These are phyloP conservation scores for Eptesicus fuscus DNA, from an alignment of 2,113 vertebrate genomes.

Conservation along the genomic window DNA sequence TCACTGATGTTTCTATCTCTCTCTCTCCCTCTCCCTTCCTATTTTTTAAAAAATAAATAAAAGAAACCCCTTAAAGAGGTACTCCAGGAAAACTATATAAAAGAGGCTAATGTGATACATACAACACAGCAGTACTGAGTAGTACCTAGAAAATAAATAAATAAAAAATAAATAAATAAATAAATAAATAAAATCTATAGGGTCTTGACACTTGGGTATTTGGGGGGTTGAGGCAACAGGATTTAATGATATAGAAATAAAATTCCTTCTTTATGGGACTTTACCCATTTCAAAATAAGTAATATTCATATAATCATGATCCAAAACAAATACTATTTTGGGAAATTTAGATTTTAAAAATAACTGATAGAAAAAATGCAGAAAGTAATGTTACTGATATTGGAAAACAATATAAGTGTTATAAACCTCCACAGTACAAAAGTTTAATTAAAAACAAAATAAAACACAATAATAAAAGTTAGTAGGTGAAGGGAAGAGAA, in stretches of 20 bases:
- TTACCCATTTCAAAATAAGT: neutral
- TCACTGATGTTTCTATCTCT: too few species aligned
- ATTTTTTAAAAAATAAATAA: neutral
- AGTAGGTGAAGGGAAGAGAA: neutral
- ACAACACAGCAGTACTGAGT: neutral
- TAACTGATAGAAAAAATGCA: neutral
- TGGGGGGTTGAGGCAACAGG: neutral
- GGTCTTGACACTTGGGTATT: neutral
- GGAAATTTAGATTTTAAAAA: neutral
- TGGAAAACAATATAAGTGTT: neutral
- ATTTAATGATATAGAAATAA: neutral
- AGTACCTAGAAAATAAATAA: neutral
- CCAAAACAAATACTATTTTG: neutral
- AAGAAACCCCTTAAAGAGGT: neutral
- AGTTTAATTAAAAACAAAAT: neutral
- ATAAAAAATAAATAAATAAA: neutral
- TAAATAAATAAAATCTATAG: neutral
- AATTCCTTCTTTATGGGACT: neutral
- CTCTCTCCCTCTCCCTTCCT: too few species aligned
- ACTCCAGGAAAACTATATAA: neutral
- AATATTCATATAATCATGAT: neutral
- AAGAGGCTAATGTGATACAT: neutral
- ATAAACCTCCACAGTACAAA: neutral
- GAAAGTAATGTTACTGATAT: neutral
- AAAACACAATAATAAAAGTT: neutral